phyloP scores from a whole-genome alignment of 2,113 vertebrate genomes.

The Pollachius pollachius region DNA sequence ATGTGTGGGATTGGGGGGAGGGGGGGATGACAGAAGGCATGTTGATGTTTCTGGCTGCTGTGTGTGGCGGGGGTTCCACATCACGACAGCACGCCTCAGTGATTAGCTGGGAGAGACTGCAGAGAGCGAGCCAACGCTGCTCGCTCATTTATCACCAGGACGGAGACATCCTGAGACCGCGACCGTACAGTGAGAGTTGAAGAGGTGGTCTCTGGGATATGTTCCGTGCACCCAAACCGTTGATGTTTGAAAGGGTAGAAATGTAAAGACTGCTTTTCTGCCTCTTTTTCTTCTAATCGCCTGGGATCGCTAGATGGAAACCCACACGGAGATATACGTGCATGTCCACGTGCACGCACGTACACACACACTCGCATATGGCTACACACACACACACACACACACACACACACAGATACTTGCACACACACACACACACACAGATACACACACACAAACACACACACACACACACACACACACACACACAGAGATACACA shows the following conservation, averaged over 20 bases:
- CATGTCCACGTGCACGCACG: too few relatives aligned
- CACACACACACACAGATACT: too few relatives aligned
- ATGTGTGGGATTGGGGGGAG: background rate
- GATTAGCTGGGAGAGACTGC: slow-evolving; percentile 47
- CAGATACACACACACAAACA: background rate
- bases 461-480: background rate
- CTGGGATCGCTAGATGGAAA: too few relatives aligned
- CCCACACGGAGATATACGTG: too few relatives aligned
- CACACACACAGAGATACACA: background rate
- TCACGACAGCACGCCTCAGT: slow-evolving; percentile 8
- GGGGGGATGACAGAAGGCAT: background rate
- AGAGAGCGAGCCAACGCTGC: slow-evolving; percentile 42
- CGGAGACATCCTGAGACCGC: slow-evolving; percentile 33
- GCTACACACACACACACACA: too few relatives aligned
- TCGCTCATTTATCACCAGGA: slow-evolving; percentile 50
- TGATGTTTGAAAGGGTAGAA: slow-evolving; percentile 37
- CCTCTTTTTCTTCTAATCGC: slow-evolving; percentile 10
- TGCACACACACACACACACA: too few relatives aligned
- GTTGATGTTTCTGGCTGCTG: slow-evolving; percentile 23
- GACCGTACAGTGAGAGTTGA: slow-evolving; percentile 14
- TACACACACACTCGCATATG: background rate
- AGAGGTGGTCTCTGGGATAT: slow-evolving; percentile 47
- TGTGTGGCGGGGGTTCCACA: background rate
- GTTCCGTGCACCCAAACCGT: slow-evolving; percentile 27
- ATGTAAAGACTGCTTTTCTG: slow-evolving; percentile 21